Evolutionary conservation across 92 coral and sea anemone species (phyloP).

Genomic region (Meandrina meandrites): DNA sequence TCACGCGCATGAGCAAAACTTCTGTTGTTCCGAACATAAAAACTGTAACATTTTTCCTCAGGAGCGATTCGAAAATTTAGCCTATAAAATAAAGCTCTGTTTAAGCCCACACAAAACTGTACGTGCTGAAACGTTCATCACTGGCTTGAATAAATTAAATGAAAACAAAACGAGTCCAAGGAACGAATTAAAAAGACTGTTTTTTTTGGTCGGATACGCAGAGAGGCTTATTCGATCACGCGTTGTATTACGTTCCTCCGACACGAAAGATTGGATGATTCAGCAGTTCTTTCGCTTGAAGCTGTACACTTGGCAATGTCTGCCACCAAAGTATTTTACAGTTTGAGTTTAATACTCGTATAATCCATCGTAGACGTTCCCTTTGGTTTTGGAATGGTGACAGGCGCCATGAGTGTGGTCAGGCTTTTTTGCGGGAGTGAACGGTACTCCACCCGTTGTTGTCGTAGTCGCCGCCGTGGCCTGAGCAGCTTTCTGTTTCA

Average conservation of each 20-base stretch:
- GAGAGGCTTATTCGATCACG: slow-evolving; percentile 16
- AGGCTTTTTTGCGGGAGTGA: slow-evolving; percentile 69
- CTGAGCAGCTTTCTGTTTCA: slow-evolving; percentile 95
- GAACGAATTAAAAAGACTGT: slow-evolving; percentile 1
- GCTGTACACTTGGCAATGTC: neutral
- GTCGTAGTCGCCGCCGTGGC: slow-evolving; percentile 72
- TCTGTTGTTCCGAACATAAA: slow-evolving; percentile 25
- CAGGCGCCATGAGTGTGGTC: slow-evolving; percentile 61
- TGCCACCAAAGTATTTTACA: slow-evolving; percentile 4
- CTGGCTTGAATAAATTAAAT: slow-evolving; percentile 9
- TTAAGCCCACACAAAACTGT: neutral
- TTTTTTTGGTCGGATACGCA: neutral
- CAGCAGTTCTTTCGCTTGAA: slow-evolving; percentile 10
- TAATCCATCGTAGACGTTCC: slow-evolving; percentile 67
- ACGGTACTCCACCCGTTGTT: slow-evolving; percentile 55
- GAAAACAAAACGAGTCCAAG: slow-evolving; percentile 13
- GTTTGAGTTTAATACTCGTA: slow-evolving; percentile 52
- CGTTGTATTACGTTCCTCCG: slow-evolving; percentile 14
- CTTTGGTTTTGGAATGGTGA: slow-evolving; percentile 67
- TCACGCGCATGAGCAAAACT: slow-evolving; percentile 39
- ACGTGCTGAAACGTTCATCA: slow-evolving; percentile 8
- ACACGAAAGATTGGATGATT: slow-evolving; percentile 2
- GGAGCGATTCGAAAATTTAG: neutral
- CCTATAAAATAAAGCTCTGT: neutral
- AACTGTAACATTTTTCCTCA: slow-evolving; percentile 35